phyloP scores from a whole-genome alignment of 2,797 vertebrate species.

The Sebastes variabilis region DNA sequence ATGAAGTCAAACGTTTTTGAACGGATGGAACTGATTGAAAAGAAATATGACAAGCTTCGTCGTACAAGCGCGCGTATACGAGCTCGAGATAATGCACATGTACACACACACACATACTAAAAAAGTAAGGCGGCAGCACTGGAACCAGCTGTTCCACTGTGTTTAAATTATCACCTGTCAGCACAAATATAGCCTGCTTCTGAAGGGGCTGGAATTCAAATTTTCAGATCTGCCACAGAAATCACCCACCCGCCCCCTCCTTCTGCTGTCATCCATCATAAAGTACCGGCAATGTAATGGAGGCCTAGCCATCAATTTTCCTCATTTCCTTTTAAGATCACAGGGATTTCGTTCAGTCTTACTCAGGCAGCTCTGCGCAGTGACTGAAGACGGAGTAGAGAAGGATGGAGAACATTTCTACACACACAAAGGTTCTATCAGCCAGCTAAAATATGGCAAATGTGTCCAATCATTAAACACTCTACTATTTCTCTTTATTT shows the following conservation, averaged over 20 bases:
- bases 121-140: not conserved
- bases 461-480: not conserved
- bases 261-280: slow-evolving; percentile 46
- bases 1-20: slow-evolving; percentile 38
- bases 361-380: slow-evolving; percentile 6
- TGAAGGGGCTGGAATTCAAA: slow-evolving; percentile 55
- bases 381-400: not conserved
- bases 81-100: not conserved
- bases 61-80: not conserved
- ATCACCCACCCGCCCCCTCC: slow-evolving; percentile 23
- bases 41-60: slow-evolving; percentile 33
- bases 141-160: slow-evolving; percentile 53
- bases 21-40: slow-evolving; percentile 24
- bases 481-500: not conserved
- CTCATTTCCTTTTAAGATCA: slow-evolving; percentile 56
- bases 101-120: not conserved
- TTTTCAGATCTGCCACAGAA: slow-evolving; percentile 45
- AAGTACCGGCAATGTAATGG: slow-evolving; percentile 15
- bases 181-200: slow-evolving; percentile 44
- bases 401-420: not conserved
- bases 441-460: not conserved
- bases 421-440: not conserved
- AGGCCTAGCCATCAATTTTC: slow-evolving; percentile 42
- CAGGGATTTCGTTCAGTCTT: slow-evolving; percentile 34
- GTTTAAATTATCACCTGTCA: slow-evolving; percentile 67